Percentiles rank a stretch among this genome's conserved stretches.
These are phyloP conservation scores for Agraylea sexmaculata DNA, from an alignment of 1,140 invertebrate species.

Conservation along the genomic window DNA sequence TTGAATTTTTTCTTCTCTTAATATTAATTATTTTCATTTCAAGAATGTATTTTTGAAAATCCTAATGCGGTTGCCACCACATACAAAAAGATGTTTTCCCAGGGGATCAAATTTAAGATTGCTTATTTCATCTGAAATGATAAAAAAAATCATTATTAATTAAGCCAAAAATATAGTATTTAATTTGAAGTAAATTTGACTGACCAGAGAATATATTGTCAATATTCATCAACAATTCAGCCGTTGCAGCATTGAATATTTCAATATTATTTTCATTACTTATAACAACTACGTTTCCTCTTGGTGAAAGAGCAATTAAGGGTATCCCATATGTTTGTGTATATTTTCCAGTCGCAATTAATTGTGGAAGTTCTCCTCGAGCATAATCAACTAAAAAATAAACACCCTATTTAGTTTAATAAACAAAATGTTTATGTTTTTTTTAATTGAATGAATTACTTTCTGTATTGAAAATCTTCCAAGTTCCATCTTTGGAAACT, in stretches of 20 bases:
- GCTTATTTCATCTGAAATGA: conserved; percentile 52
- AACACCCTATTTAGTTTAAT: conserved; percentile 14
- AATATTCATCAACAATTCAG: conserved; percentile 50
- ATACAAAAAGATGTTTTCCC: conserved; percentile 60
- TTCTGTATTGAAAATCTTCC: conserved; percentile 75
- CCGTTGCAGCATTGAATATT: conserved; percentile 58
- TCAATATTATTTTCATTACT: conserved; percentile 48
- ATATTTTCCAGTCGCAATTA: conserved; percentile 51
- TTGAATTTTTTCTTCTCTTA: no score
- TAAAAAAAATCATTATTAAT: conserved; percentile 12
- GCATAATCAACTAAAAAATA: conserved; percentile 59
- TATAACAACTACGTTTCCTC: conserved; percentile 62
- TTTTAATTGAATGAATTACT: conserved; percentile 40
- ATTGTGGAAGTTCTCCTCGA: conserved; percentile 63
- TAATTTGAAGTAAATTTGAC: conserved; percentile 14
- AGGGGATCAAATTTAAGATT: conserved; percentile 59
- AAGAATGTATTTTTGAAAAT: conserved; percentile 73
- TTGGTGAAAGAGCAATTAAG: conserved; percentile 58
- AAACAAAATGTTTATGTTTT: conserved; percentile 6
- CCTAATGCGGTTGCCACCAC: conserved; percentile 63
- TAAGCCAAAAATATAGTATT: background rate
- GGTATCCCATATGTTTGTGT: conserved; percentile 35
- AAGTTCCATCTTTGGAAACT: conserved; percentile 79
- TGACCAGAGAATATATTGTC: conserved; percentile 49
- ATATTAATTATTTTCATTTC: no score